phyloP scores from a whole-genome alignment of 2,797 vertebrate genomes.

The Nyctibius grandis region DNA sequence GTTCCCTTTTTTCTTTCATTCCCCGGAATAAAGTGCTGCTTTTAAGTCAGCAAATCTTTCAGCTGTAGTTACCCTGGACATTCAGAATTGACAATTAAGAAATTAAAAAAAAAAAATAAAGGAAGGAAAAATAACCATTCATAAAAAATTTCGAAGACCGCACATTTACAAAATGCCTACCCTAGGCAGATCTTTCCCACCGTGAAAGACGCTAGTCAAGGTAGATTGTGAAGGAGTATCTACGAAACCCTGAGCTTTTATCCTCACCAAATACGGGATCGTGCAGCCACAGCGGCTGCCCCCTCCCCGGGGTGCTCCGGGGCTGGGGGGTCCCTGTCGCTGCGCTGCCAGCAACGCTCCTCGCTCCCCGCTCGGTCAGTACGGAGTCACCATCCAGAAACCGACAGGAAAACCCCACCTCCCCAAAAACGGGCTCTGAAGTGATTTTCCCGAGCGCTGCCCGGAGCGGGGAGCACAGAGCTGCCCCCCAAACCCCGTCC shows the following conservation, averaged over 20 bases:
- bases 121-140: not conserved
- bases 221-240: not conserved
- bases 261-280: rapidly evolving
- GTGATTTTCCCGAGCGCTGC: rapidly evolving
- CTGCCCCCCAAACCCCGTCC: not conserved
- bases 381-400: rapidly evolving
- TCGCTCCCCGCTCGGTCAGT: not conserved
- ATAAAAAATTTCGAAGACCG: not conserved
- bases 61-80: conserved; percentile 3
- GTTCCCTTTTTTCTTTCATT: not conserved
- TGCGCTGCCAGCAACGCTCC: not conserved
- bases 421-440: rapidly evolving
- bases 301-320: not conserved
- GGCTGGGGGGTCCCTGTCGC: not conserved
- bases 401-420: rapidly evolving
- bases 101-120: not conserved
- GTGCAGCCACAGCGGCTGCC: rapidly evolving
- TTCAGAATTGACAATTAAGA: not conserved
- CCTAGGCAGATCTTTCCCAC: not conserved
- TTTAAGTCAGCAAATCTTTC: not conserved
- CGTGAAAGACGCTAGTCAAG: not conserved
- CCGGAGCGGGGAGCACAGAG: not conserved
- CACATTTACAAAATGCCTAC: not conserved
- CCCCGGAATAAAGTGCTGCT: not conserved
- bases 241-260: not conserved